Evolutionary conservation across 2,797 vertebrate genomes (phyloP).

Genomic region (Thaleichthys pacificus): DNA sequence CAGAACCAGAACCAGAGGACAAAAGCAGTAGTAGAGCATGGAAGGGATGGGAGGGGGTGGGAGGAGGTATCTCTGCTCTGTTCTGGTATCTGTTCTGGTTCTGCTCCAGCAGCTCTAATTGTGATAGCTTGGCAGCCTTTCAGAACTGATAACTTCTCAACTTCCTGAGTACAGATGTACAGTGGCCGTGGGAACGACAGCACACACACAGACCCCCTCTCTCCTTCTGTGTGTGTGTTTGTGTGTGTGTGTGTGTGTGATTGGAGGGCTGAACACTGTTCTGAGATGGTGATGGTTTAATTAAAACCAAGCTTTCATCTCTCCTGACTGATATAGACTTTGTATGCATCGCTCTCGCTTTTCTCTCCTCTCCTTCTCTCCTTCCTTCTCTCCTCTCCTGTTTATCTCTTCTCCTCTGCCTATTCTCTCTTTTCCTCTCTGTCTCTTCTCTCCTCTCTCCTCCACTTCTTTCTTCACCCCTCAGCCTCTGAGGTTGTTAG

Average conservation of each 20-base stretch:
- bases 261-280: conserved; percentile 57
- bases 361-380: too few relatives aligned
- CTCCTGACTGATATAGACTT: background rate
- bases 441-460: too few relatives aligned
- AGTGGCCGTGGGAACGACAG: conserved; percentile 31
- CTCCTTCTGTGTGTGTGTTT: conserved; percentile 41
- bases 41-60: conserved; percentile 19
- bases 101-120: conserved; percentile 57
- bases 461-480: too few relatives aligned
- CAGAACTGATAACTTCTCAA: conserved; percentile 70
- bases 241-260: conserved; percentile 9
- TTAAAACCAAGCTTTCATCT: conserved; percentile 48
- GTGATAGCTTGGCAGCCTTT: conserved; percentile 66
- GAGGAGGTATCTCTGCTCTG: background rate
- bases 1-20: too few relatives aligned
- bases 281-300: conserved; percentile 60
- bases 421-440: too few relatives aligned
- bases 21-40: conserved; percentile 2
- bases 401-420: too few relatives aligned
- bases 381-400: too few relatives aligned
- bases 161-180: conserved; percentile 61
- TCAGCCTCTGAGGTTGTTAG: too few relatives aligned
- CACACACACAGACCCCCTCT: conserved; percentile 32
- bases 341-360: too few relatives aligned
- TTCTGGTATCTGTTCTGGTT: conserved; percentile 10